Conservation (phyloP, 2,797 vertebrate genomes). For the Cheirogaleus major region DNA sequence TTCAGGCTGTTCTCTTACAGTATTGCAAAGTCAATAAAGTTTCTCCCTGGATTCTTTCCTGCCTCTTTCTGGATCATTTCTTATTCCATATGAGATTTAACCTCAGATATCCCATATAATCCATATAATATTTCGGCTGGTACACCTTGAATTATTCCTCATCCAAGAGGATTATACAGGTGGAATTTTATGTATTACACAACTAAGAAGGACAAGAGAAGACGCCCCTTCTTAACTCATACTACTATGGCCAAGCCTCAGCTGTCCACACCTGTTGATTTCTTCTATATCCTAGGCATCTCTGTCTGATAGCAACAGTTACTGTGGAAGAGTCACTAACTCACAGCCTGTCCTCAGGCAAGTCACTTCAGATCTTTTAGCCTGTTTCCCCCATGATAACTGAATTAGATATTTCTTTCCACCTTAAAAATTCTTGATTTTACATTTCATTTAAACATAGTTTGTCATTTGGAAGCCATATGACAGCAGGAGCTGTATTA, state of each 20-base stretch:
- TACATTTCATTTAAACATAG: background rate
- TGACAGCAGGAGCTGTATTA: background rate
- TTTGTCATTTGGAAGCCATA: constrained; percentile 11
- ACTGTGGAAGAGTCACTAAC: background rate
- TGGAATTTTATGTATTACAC: background rate
- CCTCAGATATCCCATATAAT: background rate
- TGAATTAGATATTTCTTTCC: background rate
- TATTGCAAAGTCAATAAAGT: background rate
- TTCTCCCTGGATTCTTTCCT: background rate
- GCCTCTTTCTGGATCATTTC: background rate
- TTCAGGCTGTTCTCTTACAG: background rate
- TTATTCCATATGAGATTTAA: background rate
- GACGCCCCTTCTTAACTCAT: background rate
- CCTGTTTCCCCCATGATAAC: background rate
- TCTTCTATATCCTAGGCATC: background rate
- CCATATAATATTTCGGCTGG: background rate
- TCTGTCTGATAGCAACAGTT: background rate
- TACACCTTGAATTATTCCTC: background rate
- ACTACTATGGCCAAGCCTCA: background rate
- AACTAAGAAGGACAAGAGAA: background rate
- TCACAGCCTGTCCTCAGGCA: background rate
- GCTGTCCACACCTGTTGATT: background rate
- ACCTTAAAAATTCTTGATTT: background rate
- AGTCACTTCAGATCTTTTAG: constrained; percentile 35
- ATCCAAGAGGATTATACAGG: background rate